Percentiles rank a stretch among this genome's conserved stretches.
Evolutionary conservation across 2,888 invertebrate genomes (phyloP).

Genomic region (Rhagonycha lutea): DNA sequence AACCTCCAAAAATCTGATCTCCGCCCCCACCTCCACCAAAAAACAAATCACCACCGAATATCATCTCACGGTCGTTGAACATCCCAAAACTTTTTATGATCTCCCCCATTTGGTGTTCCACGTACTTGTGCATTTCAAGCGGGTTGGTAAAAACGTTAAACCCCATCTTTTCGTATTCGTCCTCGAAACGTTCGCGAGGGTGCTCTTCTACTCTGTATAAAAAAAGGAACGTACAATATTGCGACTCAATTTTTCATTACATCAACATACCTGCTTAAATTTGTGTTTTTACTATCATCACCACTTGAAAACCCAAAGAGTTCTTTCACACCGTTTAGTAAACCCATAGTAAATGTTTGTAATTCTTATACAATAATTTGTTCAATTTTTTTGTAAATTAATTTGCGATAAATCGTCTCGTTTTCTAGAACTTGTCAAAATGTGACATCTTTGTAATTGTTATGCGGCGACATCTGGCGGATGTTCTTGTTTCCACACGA

Average conservation of each 20-base stretch:
- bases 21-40: not conserved
- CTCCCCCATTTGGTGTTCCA: constrained; percentile 64
- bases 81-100: constrained; percentile 58
- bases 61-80: constrained; percentile 16
- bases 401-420: not conserved
- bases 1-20: constrained; percentile 18
- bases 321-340: not conserved
- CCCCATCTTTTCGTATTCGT: constrained; percentile 32
- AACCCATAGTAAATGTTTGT: not conserved
- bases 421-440: not conserved
- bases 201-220: not conserved
- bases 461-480: not conserved
- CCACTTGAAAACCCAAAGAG: not conserved
- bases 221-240: not conserved
- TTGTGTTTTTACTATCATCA: no score
- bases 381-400: not conserved
- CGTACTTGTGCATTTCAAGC: constrained; percentile 63
- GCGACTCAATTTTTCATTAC: not conserved
- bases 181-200: not conserved
- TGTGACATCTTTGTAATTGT: not conserved
- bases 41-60: constrained; percentile 23
- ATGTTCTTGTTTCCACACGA: not conserved
- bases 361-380: not conserved
- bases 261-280: not conserved
- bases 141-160: constrained; percentile 65